A percentile compares a stretch with the other conserved stretches of the same genome.
Evolutionary conservation across 2,888 invertebrate species (phyloP).

Genomic region (Habroteleia sp.): DNA sequence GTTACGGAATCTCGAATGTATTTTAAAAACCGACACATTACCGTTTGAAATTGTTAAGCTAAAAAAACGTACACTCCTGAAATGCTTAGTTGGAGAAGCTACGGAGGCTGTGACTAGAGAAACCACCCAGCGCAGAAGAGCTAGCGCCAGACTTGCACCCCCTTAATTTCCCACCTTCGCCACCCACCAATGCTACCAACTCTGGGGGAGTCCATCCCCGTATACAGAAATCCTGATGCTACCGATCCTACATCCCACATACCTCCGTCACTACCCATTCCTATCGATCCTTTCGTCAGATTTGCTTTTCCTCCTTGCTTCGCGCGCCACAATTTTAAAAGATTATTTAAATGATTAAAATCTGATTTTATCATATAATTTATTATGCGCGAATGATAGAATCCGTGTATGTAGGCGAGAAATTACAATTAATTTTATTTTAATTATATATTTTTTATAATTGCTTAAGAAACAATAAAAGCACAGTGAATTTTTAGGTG

Average conservation of each 20-base stretch:
- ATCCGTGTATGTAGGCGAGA: no score
- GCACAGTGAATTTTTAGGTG: no score
- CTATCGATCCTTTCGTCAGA: conserved; percentile 74
- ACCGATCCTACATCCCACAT: conserved; percentile 38
- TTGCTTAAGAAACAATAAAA: no score
- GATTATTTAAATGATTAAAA: no score
- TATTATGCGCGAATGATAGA: no score
- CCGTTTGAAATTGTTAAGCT: background rate
- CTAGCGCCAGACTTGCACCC: conserved; percentile 48
- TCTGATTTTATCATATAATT: no score
- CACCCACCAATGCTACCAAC: conserved; percentile 50
- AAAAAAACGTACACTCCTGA: conserved; percentile 2
- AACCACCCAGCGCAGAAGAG: conserved; percentile 69
- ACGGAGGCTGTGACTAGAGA: conserved; percentile 65
- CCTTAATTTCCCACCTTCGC: conserved; percentile 32
- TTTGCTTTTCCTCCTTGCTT: conserved; percentile 69
- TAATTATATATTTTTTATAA: no score
- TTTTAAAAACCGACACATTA: conserved; percentile 15
- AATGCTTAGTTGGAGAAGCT: conserved; percentile 12
- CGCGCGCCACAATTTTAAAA: conserved; percentile 55
- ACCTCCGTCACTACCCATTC: conserved; percentile 51
- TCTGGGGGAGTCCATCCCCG: conserved; percentile 29
- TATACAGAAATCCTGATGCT: conserved; percentile 33
- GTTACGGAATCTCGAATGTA: conserved; percentile 3
- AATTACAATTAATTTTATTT: no score